phyloP scores from a whole-genome alignment of 92 coral and sea anemone genomes.

The Ricordea florida region DNA sequence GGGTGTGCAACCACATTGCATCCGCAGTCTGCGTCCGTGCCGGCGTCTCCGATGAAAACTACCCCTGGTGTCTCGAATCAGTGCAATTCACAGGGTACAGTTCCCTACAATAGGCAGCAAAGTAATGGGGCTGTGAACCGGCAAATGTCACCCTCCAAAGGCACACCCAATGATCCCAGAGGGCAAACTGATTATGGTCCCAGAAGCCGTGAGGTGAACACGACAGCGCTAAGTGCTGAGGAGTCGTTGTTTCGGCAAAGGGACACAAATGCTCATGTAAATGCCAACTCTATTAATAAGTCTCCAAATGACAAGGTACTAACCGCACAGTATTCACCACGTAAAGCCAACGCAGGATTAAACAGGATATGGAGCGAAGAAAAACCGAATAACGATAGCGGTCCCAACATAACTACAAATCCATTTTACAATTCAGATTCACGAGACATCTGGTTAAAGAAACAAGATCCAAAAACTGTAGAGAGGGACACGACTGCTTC shows the following conservation, averaged over 20 bases:
- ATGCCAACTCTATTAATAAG: too few relatives aligned
- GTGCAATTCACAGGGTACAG: neutral
- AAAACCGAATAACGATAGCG: neutral
- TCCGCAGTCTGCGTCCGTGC: too few relatives aligned
- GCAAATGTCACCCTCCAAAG: neutral
- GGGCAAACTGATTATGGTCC: neutral
- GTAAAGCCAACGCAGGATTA: neutral
- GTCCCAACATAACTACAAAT: slow-evolving; percentile 7
- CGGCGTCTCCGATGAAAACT: too few relatives aligned
- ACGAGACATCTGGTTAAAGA: slow-evolving; percentile 3
- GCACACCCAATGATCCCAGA: neutral
- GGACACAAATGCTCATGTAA: too few relatives aligned
- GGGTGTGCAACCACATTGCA: neutral
- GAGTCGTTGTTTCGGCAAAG: neutral
- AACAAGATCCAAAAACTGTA: neutral
- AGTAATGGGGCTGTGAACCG: neutral
- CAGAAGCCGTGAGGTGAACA: too few relatives aligned
- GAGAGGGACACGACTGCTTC: neutral
- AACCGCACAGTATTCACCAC: neutral
- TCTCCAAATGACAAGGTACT: too few relatives aligned
- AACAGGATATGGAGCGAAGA: neutral
- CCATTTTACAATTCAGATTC: slow-evolving; percentile 7
- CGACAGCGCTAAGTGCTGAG: too few relatives aligned
- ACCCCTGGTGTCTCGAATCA: too few relatives aligned
- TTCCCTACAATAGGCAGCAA: slow-evolving; percentile 5